Evolutionary conservation across 2,888 invertebrate species (phyloP), one percentile per base, ranked within the genome.

Genomic region (Cephus nigrinus): DNA sequence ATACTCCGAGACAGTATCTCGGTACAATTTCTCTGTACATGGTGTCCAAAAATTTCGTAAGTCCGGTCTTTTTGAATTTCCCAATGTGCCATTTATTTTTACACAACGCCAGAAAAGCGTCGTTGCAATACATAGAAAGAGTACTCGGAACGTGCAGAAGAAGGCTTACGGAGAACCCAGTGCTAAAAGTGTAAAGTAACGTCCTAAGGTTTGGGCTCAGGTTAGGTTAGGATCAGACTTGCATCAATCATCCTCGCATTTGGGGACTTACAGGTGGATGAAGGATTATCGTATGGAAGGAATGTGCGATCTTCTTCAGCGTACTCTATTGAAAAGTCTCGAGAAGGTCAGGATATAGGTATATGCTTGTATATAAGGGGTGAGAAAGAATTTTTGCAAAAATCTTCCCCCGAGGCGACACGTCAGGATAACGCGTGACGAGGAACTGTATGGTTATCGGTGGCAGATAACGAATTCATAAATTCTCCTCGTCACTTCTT

Each of bases 401-500:
- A 55, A 55, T 55, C 23, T 15, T 55, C 9, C 9, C 55, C 9
- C 55, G 15, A 5, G 55, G 55, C 23, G 15, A 55, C 23, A 9
- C 23, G 23, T 23, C 23, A 3, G 55, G 55, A 40, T 55, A 55
- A 23, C 23, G 9, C 55, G 55, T 55, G 55, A 55, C 55, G 23
- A 55, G 55, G 55, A 23, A 23, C 55, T 23, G 55, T 23, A 9
- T 2, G 23, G 55, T 55, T 55, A 55, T 55, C 55, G 23, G 55
- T 33, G 71, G 33, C 72, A 23, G 71, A 73, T 76, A 76, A 32
- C n/a, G 68, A 76, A 76, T 76, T 76, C 76, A 76, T 76, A 76
- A 76, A 76, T 76, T 69, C 71, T 35, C n/a, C 34, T 69, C 35
- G 32, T 33, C 68, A 72, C 68, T 34, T 68, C 68, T 73, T 80